phyloP scores from a whole-genome alignment of 1,140 invertebrate genomes.

The Luehdorfia chinensis region DNA sequence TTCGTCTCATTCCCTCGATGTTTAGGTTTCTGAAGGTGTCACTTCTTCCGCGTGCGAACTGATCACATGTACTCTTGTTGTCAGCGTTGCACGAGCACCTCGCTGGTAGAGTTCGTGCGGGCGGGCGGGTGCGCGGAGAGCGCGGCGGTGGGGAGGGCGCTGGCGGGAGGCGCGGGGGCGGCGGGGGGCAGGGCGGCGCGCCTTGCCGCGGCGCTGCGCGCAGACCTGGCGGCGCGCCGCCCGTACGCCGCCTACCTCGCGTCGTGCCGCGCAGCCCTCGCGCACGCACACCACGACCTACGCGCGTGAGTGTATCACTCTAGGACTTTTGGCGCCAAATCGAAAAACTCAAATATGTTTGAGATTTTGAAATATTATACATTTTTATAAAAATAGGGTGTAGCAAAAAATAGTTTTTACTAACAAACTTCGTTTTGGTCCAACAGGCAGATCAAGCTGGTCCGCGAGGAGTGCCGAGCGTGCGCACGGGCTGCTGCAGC shows the following conservation, averaged over 20 bases:
- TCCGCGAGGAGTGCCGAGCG: conserved; percentile 41
- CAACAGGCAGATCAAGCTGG: conserved; percentile 34
- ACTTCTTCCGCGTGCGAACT: too few relatives aligned
- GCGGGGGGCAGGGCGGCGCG: conserved; percentile 27
- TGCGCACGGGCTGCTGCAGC: conserved; percentile 49
- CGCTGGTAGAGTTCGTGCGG: conserved; percentile 50
- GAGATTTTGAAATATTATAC: too few relatives aligned
- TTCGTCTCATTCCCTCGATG: too few relatives aligned
- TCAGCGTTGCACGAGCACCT: conserved; percentile 50
- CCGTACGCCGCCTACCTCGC: conserved; percentile 87
- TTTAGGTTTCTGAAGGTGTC: too few relatives aligned
- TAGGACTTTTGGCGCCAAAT: neutral
- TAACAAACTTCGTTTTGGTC: too few relatives aligned
- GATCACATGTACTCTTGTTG: too few relatives aligned
- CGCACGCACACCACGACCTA: conserved; percentile 81
- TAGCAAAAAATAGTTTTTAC: too few relatives aligned
- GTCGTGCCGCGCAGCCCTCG: conserved; percentile 82
- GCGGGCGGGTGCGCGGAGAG: conserved; percentile 39
- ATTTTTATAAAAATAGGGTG: too few relatives aligned
- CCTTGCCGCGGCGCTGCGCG: conserved; percentile 49
- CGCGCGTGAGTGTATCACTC: conserved; percentile 69
- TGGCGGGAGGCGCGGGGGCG: conserved; percentile 23
- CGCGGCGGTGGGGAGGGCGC: conserved; percentile 40
- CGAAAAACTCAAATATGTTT: too few relatives aligned
- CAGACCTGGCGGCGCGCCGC: conserved; percentile 49